Base-by-base conservation (phyloP, 2,797 vertebrate species). In the Crenichthys baileyi region DNA sequence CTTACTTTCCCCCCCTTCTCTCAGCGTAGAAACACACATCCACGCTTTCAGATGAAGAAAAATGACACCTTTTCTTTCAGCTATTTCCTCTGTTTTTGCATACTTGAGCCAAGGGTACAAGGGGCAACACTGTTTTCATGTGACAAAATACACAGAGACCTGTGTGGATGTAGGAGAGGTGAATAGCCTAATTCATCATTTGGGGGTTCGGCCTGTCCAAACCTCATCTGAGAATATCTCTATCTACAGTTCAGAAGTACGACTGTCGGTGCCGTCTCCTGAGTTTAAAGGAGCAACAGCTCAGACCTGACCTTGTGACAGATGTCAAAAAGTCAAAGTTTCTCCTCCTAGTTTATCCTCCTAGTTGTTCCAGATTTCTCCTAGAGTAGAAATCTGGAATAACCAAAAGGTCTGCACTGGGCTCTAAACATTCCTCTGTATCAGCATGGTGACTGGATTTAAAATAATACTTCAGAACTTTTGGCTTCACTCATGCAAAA, bases 21-120 rank as follows among this genome's bases (percentile, higher is more conserved):
- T 31, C 77, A 22, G 73, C 75, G 44, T 56, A 55, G 51, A 77
- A 71, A 76, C 84, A 88, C 75, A 76, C 74, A 74, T 58, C 8
- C 73, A 75, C 79, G 81, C 88, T 88, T 88, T 86, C 79, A 90
- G 75, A 88, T 88, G 86, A 90, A 92, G 93, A 95, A 95, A 95
- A 95, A 93, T 93, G 89, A 94, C 94, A 95, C 92, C 93, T 94
- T 95, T 95, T 94, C 92, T 93, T 89, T 89, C 87, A 90, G 92
- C 93, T 92, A 92, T 93, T 95, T 96, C 95, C 95, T 94, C 88
- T 95, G 93, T 95, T 95, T 96, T 94, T 89, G 88, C 91, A 93
- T 92, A 92, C 89, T 80, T 82, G 85, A 83, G 79, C 78, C 86
- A 26, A 80, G 83, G 83, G 88, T 89, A 94, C 89, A 92, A 94